Evolutionary conservation across 2,113 vertebrate species (phyloP), one percentile per base, ranked within the genome.

Genomic region (Calypte anna): DNA sequence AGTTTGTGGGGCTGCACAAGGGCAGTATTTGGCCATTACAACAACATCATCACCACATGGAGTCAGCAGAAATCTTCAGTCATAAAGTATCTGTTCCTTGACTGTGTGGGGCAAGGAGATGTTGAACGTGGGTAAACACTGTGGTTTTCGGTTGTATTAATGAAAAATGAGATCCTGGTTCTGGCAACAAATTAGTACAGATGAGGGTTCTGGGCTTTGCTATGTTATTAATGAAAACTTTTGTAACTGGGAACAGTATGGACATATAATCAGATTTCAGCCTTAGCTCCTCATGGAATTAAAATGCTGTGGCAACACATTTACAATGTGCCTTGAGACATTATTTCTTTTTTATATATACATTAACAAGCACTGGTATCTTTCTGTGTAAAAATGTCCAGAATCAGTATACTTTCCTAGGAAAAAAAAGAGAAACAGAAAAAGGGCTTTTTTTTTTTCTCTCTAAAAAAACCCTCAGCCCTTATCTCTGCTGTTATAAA

Each of bases 401-500:
- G 55, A 91, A 86, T 73, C 21, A 33, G 72, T 72, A 13, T n/a
- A 48, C 23, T 73, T 86, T 66, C 62, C 72, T 28, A 43, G 10
- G n/a, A 84, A 81, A 22, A 58, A 59, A 79, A 76, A 31, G 11
- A 3, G 27, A n/a, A 64, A 61, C 31, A 33, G 28, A 72, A 43
- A 48, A 33, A n/a, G 6, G 9, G 14, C 7, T n/a, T 43, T 48
- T 57, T 85, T 64, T 40, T n/a, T 43, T 48, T 57, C 81, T 64
- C 13, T n/a, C 23, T 3, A 55, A 86, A 64, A 63, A 36, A 38
- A 1, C 46, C 46, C 46, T 24, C 67, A 91, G 23, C 12, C 30
- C 33, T 89, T 38, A 44, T 79, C 72, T 77, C 85, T 51, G 44
- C 68, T 80, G 63, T 64, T 86, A 73, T 38, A 91, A 86, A 86